A percentile compares a stretch with the other conserved stretches of the same genome.
Conservation (phyloP, 1,140 invertebrate genomes). For the Homalodisca vitripennis region DNA sequence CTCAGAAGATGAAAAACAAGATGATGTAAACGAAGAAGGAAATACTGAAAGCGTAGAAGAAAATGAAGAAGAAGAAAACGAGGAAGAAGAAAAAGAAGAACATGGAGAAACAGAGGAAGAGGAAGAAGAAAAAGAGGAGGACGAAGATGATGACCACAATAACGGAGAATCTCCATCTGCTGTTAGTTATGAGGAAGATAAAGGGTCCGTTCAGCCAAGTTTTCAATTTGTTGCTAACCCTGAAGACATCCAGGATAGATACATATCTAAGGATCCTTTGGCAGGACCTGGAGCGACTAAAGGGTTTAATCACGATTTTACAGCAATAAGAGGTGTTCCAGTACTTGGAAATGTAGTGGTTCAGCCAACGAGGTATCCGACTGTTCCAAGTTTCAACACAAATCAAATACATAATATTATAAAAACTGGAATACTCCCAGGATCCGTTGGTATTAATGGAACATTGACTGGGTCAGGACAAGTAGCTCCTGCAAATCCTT, state of each 20-base stretch:
- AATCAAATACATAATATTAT: conserved; percentile 1
- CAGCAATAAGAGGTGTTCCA: conserved; percentile 22
- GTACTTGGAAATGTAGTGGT: background rate
- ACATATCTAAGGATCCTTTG: conserved; percentile 22
- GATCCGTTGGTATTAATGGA: background rate
- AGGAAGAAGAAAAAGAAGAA: conserved; percentile 7
- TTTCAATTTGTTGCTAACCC: background rate
- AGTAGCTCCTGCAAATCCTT: background rate
- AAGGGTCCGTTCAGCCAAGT: background rate
- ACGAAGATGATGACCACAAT: conserved; percentile 11
- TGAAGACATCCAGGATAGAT: background rate
- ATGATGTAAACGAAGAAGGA: background rate
- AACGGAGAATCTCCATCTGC: too few species aligned
- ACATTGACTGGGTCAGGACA: background rate
- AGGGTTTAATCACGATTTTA: conserved; percentile 32
- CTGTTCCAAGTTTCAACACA: conserved; percentile 24
- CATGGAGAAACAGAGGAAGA: conserved; percentile 28
- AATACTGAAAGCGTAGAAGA: conserved; percentile 1
- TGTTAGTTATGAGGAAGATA: too few species aligned
- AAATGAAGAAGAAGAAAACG: conserved; percentile 23
- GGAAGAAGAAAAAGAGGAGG: background rate
- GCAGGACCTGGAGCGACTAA: conserved; percentile 23
- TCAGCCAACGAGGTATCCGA: background rate
- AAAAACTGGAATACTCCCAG: background rate
- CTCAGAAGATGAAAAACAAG: background rate